Evolutionary conservation across 2,888 invertebrate species (phyloP), one percentile per base, ranked within the genome.

Genomic region (Thymelicus lineola): DNA sequence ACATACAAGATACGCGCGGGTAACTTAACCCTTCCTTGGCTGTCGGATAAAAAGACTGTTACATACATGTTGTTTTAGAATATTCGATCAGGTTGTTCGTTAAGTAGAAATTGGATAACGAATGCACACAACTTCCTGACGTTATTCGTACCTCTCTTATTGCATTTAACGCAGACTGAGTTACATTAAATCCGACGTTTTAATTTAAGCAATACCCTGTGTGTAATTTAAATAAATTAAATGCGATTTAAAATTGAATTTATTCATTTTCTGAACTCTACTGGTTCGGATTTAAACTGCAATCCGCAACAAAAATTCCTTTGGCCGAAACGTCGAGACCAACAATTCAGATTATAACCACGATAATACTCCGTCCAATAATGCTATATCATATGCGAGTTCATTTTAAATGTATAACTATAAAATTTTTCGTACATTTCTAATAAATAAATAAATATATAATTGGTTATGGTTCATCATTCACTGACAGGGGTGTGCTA

Each of bases 331-430:
- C n/a, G 15, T 9, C 55, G 42, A 28, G 28, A 55, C 42, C 42
- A 55, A 64, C 55, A 64, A 64, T 42, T 64, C 64, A 64, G 64
- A 64, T 45, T 17, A 36, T 42, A 64, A 63, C 15, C 48, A 17
- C 36, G 50, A 50, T 63, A n/a, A 50, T 15, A 50, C 15, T 55
- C 55, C 42, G 17, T 55, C 14, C 10, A 55, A 55, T 64, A 55
- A n/a, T 20, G 55, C 55, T 42, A 50, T 55, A 42, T 38, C 64
- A 55, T 42, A 20, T 9, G 36, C 38, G 20, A 64, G 42, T 20
- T 45, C 55, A 55, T 64, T 55, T 64, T 55, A 55, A 38, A 42
- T 42, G 6, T 36, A 64, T 62, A 53, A 53, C 63, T 55, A 42
- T 55, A n/a, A 53, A 28, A 55, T 45, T 36, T n/a, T 55, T 63